Percentiles rank a stretch among this genome's conserved stretches.
Evolutionary conservation across 1,140 invertebrate genomes (phyloP).

Genomic region (Leptopilina boulardi): DNA sequence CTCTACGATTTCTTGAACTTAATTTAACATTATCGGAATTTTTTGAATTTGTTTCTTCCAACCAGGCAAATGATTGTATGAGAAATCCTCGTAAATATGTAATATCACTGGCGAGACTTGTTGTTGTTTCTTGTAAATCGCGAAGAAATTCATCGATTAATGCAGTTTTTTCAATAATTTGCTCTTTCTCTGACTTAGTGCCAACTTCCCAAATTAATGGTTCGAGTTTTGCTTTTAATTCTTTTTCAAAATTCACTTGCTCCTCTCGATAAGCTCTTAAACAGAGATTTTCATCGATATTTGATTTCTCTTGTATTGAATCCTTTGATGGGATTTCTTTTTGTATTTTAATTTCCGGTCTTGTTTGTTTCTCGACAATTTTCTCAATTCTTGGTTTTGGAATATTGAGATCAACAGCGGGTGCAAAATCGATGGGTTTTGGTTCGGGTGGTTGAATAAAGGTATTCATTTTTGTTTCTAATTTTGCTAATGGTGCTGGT

Average conservation of each 20-base stretch:
- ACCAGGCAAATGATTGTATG: constrained; percentile 74
- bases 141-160: constrained; percentile 72
- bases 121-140: constrained; percentile 74
- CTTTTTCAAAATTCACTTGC: constrained; percentile 75
- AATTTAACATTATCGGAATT: constrained; percentile 55
- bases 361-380: constrained; percentile 41
- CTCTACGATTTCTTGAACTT: constrained; percentile 61
- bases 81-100: constrained; percentile 69
- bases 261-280: constrained; percentile 68
- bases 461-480: constrained; percentile 27
- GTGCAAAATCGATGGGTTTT: constrained; percentile 43
- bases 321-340: constrained; percentile 19
- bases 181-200: constrained; percentile 73
- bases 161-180: constrained; percentile 67
- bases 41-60: constrained; percentile 74
- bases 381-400: constrained; percentile 37
- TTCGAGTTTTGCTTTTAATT: constrained; percentile 68
- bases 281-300: constrained; percentile 61
- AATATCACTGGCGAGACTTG: constrained; percentile 68
- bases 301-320: constrained; percentile 38
- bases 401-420: constrained; percentile 40
- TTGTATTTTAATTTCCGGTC: not conserved
- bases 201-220: constrained; percentile 65
- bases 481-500: constrained; percentile 37
- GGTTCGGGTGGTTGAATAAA: constrained; percentile 46